Evolutionary conservation across 2,113 vertebrate genomes (phyloP).

Genomic region (Centropristis striata): DNA sequence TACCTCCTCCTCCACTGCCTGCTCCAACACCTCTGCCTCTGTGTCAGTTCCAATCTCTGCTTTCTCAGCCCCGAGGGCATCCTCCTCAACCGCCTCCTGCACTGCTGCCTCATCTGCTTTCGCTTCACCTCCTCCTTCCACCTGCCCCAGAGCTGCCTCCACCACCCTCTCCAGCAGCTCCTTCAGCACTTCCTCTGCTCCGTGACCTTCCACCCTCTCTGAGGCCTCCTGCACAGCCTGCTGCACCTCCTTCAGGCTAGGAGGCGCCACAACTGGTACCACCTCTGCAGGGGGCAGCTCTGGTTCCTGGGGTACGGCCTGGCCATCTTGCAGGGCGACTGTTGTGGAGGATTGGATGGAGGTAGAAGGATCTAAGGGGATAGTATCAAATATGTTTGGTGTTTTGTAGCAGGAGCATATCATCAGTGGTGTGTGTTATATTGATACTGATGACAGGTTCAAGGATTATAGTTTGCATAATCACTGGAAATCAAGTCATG

Average conservation of each 20-base stretch:
- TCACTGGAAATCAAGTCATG: not conserved
- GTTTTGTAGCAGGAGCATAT: not conserved
- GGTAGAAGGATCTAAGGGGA: slow-evolving; percentile 50
- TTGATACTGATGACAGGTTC: not conserved
- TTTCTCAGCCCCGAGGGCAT: not conserved
- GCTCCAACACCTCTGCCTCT: slow-evolving; percentile 36
- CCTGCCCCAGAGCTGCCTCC: slow-evolving; percentile 64
- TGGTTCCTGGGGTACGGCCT: slow-evolving; percentile 24
- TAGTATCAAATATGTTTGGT: not conserved
- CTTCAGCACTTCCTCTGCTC: slow-evolving; percentile 73
- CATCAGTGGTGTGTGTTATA: not conserved
- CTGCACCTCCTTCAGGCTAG: slow-evolving; percentile 77
- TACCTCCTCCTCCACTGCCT: slow-evolving; percentile 6
- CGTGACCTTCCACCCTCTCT: slow-evolving; percentile 66
- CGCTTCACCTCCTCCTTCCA: slow-evolving; percentile 37
- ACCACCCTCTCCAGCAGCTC: slow-evolving; percentile 75
- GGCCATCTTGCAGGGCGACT: slow-evolving; percentile 44
- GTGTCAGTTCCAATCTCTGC: slow-evolving; percentile 19
- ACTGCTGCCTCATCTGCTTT: slow-evolving; percentile 34
- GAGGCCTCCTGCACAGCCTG: slow-evolving; percentile 78
- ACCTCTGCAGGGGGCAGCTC: slow-evolving; percentile 53
- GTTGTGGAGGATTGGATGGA: slow-evolving; percentile 54
- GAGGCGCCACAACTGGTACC: slow-evolving; percentile 58
- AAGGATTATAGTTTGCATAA: not conserved
- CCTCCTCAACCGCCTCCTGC: slow-evolving; percentile 21